A percentile compares a stretch with the other conserved stretches of the same genome.
These are phyloP conservation scores for Paramormyrops kingsleyae DNA, from an alignment of 2,113 vertebrate genomes.

Conservation along the genomic window DNA sequence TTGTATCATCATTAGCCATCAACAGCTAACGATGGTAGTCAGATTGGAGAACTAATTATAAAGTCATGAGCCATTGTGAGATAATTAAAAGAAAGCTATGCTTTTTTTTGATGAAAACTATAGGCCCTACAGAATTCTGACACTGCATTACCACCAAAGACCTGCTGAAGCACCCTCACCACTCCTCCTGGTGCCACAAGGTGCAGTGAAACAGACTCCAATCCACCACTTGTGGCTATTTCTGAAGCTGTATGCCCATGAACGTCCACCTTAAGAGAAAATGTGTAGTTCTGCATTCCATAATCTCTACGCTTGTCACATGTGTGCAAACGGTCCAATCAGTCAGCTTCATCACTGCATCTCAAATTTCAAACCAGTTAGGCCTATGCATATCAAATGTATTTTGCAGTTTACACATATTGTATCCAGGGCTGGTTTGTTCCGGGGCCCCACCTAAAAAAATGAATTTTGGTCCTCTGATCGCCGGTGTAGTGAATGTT, in stretches of 20 bases:
- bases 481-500: neutral
- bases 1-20: no score
- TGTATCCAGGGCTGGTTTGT: neutral
- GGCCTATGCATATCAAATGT: neutral
- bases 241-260: neutral
- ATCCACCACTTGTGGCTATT: neutral
- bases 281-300: neutral
- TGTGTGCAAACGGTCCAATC: neutral
- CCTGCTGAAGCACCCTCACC: neutral
- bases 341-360: neutral
- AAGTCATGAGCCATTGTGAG: no score
- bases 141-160: neutral
- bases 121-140: neutral
- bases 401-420: neutral
- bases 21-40: no score
- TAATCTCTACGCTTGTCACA: neutral
- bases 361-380: neutral
- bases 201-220: neutral
- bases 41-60: no score
- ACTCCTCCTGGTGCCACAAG: neutral
- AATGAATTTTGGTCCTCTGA: neutral
- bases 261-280: neutral
- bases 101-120: neutral
- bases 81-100: no score
- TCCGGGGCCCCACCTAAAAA: neutral